Evolutionary conservation across 2,113 vertebrate genomes (phyloP), one percentile per base, ranked within the genome.

Genomic region (Microcebus lehilahytsara): DNA sequence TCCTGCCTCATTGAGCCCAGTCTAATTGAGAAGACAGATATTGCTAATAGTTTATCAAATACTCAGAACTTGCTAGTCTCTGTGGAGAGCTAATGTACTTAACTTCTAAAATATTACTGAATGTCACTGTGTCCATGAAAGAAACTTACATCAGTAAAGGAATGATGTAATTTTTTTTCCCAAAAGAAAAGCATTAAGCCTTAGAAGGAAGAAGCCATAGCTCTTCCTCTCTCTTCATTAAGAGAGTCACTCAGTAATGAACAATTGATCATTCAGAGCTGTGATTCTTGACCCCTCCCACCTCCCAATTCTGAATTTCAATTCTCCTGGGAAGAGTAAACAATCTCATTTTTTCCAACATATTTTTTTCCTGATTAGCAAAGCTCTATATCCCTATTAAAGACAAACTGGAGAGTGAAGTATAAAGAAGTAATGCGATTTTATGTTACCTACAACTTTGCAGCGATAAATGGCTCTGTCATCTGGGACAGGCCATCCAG

Each of bases 401-500:
- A 93, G 37, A 88, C 20, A 25, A 40, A 2, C 19, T 88, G 87
- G 25, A 81, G 74, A 51, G 30, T 49, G 67, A 83, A 77, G 9
- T 25, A 23, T 22, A 34, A 74, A 56, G 49, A 37, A 2, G 11
- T 89, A 74, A 91, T 6, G 37, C 56, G 69, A 89, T 66, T 0
- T 0, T 30, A 7, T 40, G 14, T 66, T 17, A 10, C 23, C 8
- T 86, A 14, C 94, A 66, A 89, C 64, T 95, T 95, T 92, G 49
- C 96, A 99, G 99, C 30, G 5, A 19, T 0, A 46, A 90, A 93
- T 1, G 30, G 20, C 95, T 60, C 85, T 10, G 0, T 96, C 60
- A 67, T 42, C 30, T 99, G 99, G 99, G 98, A 99, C 40, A 99
- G 98, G 83, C 99, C 99, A 2, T 98, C 98, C 27, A 17, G 40